Base-by-base conservation (phyloP, 1,140 invertebrate species). In the Drosophila arawakana region DNA sequence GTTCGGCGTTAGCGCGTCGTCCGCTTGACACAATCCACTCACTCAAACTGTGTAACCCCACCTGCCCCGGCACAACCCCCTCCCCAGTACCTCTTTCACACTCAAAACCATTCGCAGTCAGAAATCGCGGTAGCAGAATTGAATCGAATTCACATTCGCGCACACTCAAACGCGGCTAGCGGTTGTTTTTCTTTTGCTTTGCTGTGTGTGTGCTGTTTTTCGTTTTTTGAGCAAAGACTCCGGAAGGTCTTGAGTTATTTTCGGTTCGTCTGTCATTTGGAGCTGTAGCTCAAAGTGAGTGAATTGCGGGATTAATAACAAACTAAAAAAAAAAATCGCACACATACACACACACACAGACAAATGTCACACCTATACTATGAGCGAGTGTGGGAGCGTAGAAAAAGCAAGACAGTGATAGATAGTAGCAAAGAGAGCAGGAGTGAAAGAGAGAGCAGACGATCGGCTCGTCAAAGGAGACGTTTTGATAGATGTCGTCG, bases 231-330 rank as follows among this genome's bases (percentile, higher is more conserved):
- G 41, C 2, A 59, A 60, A 60, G 57, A 49, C 73, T 76, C 69
- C 46, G 61, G 37, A 61, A 55, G 66, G 39, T 75, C 54, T 63
- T 81, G 78, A 86, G 75, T 76, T 76, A 74, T 70, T 88, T 83
- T 54, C 70, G 49, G 44, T 30, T 65, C 55, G 79, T 81, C 78
- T 73, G 50, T 65, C 62, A 47, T 50, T 9, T 41, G 35, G 46
- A 43, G 65, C 25, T 59, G 58, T 47, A 47, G 73, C 79, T 78
- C 73, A 68, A 74, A 62, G 68, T 73, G 72, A 88, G 76, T 81
- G 80, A 78, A 54, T 60, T 54, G 52, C 62, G 54, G 83, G 83
- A 82, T 79, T 75, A 77, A 41, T 50, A 74, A 50, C 30, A 59
- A 63, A 65, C 57, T 34, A 39, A 62, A 63, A 59, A 39, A 57